Evolutionary conservation across 2,113 vertebrate genomes (phyloP), one percentile per base, ranked within the genome.

Genomic region (Aepyceros melampus): DNA sequence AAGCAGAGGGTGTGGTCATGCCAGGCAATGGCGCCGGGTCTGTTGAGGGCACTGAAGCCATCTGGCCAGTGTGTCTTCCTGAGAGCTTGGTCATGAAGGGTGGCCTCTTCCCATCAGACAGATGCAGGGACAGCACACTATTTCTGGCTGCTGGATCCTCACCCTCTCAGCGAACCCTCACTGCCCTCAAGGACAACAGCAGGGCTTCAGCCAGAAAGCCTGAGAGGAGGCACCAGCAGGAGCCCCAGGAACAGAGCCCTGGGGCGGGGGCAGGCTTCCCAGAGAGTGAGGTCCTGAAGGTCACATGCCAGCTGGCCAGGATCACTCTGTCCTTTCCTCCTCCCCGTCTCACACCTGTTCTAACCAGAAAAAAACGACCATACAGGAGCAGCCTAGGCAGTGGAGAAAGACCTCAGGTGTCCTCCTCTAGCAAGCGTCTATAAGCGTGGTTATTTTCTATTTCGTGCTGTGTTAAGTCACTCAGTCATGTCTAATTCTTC

Each of bases 371-470:
- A 98, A 98, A 95, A 97, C 98, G 98, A 98, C 98, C 98, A 83
- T 83, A 86, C 93, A 87, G 49, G 83, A 94, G 87, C 86, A 97
- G 98, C 98, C 98, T 98, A 99, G 98, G 98, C 98, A 96, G 98
- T 98, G 98, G 98, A 96, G 97, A 98, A 98, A 98, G 98, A 98
- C 98, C 99, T 98, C 99, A 99, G 97, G 97, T 5, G 95, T 98
- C 98, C 98, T 97, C 98, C 98, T 98, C 98, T 33, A 98, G 98
- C 98, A 98, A 98, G 98, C 98, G 98, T 99, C 98, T 98, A 95
- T 98, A 98, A 98, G 98, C 98, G 97, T 99, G 98, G 98, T 98
- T 98, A 97, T 98, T 99, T 98, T 98, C 98, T 99, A 98, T 98
- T 98, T 98, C 98, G 98, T 97, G 96, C n/a, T 21, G 13, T 60